Percentiles rank a stretch among this genome's conserved stretches.
phyloP scores from a whole-genome alignment of 1,140 invertebrate species.

The Leptinotarsa undecemlineata region DNA sequence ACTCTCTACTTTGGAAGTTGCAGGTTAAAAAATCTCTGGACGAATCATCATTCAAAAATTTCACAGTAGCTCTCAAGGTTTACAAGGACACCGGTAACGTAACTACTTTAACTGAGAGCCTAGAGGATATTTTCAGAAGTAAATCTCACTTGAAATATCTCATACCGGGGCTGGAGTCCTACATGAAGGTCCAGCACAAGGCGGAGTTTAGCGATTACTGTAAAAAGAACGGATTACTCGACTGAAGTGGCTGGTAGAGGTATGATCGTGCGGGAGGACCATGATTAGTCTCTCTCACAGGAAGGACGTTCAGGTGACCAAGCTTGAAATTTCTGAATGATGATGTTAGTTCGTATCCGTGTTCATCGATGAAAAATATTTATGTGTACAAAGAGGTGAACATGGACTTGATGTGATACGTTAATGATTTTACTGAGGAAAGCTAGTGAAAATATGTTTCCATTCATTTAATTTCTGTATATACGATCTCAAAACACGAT shows the following conservation, averaged over 20 bases:
- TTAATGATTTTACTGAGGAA: too few species aligned
- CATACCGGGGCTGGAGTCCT: constrained; percentile 64
- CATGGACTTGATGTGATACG: too few species aligned
- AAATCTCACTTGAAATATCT: constrained; percentile 62
- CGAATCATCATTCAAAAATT: constrained; percentile 61
- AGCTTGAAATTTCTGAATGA: too few species aligned
- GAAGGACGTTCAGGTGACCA: too few species aligned
- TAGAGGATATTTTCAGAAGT: constrained; percentile 59
- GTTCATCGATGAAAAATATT: too few species aligned
- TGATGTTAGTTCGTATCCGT: too few species aligned
- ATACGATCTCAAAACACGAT: too few species aligned
- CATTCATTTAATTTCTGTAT: too few species aligned
- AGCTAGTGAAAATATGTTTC: too few species aligned
- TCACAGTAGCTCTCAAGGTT: constrained; percentile 61
- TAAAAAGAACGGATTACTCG: constrained; percentile 40
- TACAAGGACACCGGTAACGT: constrained; percentile 64
- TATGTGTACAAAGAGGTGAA: too few species aligned
- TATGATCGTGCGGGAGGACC: too few species aligned
- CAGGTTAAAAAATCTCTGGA: constrained; percentile 55
- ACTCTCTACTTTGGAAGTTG: constrained; percentile 53
- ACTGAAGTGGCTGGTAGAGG: neutral
- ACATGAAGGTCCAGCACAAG: constrained; percentile 63
- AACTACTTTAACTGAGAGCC: constrained; percentile 56
- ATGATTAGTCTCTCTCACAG: too few species aligned
- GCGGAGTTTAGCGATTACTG: constrained; percentile 59